phyloP scores from a whole-genome alignment of 2,113 vertebrate species.

The Okapia johnstoni region DNA sequence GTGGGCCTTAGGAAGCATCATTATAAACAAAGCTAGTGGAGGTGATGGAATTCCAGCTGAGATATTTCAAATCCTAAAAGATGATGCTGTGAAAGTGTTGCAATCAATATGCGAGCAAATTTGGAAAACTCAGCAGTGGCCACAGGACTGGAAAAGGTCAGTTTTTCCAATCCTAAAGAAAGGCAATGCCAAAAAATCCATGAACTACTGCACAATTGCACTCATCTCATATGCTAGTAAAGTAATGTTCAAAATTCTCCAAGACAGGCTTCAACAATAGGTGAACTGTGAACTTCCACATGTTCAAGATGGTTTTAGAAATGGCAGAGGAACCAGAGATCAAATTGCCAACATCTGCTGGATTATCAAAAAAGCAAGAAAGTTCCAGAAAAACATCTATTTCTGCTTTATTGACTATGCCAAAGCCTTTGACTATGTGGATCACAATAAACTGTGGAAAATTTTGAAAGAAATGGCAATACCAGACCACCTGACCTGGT shows the following conservation, averaged over 20 bases:
- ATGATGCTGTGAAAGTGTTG: neutral
- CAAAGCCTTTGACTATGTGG: neutral
- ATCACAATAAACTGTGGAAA: neutral
- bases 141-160: neutral
- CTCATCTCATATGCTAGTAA: neutral
- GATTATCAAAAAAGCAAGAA: neutral
- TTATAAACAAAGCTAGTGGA: neutral
- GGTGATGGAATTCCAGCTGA: neutral
- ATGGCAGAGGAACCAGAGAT: neutral
- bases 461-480: neutral
- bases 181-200: neutral
- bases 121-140: neutral
- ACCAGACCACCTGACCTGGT: neutral
- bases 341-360: neutral
- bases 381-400: neutral
- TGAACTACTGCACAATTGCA: rapidly evolving
- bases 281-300: rapidly evolving
- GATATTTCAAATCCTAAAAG: neutral
- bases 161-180: neutral
- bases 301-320: neutral
- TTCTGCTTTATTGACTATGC: neutral
- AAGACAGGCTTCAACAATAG: neutral
- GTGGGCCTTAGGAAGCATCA: neutral
- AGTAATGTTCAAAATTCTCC: neutral
- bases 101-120: neutral